These are phyloP conservation scores for Meleagris gallopavo DNA, from an alignment of 2,113 vertebrate genomes.

Conservation along the genomic window DNA sequence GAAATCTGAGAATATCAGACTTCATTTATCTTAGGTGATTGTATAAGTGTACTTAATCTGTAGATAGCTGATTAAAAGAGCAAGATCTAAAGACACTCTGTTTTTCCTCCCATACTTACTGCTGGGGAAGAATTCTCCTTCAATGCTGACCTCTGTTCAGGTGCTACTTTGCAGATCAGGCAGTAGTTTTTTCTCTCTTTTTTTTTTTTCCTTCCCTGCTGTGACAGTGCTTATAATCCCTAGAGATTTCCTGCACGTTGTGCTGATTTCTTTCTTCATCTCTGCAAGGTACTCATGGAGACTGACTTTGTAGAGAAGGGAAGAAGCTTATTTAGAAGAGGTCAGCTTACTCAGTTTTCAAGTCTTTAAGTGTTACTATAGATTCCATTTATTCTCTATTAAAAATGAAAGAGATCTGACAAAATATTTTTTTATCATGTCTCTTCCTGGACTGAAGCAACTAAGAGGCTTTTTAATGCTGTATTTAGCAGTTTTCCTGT, in stretches of 20 bases:
- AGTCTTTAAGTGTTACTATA: slow-evolving; percentile 4
- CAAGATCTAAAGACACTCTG: background rate
- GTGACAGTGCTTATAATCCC: background rate
- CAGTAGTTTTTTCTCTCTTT: background rate
- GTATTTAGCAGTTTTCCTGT: background rate
- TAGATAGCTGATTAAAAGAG: background rate
- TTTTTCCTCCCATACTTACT: background rate
- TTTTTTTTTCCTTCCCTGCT: background rate
- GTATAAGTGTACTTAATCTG: background rate
- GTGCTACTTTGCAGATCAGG: slow-evolving; percentile 41
- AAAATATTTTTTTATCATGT: background rate
- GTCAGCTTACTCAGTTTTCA: background rate
- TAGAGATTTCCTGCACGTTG: background rate
- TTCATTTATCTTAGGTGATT: background rate
- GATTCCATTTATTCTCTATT: slow-evolving; percentile 40
- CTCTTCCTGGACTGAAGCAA: background rate
- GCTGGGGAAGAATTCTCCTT: slow-evolving; percentile 21
- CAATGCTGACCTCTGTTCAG: slow-evolving; percentile 51
- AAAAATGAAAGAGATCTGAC: slow-evolving; percentile 11
- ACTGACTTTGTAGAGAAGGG: background rate
- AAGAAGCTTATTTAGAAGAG: background rate
- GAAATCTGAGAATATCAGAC: background rate
- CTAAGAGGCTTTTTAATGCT: background rate
- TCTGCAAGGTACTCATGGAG: background rate
- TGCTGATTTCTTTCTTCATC: slow-evolving; percentile 18